Conservation (phyloP, 2,113 vertebrate species). For the Gopherus evgoodei region DNA sequence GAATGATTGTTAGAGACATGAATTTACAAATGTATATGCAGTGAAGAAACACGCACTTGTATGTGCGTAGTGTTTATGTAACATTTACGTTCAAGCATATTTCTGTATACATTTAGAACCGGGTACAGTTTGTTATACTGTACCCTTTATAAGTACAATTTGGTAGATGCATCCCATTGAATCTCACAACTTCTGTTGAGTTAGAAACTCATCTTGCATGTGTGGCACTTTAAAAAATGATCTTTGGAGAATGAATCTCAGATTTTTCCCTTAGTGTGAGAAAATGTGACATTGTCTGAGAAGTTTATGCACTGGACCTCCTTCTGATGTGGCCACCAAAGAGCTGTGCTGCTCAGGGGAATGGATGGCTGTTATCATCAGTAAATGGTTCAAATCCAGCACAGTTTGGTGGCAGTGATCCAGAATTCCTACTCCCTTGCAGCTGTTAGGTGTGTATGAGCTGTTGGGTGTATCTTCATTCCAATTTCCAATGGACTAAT, state of each 20-base stretch:
- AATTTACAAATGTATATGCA: rapidly evolving
- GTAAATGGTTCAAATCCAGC: not conserved
- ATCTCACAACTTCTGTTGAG: rapidly evolving
- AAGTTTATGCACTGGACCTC: not conserved
- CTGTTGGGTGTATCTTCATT: not conserved
- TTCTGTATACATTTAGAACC: rapidly evolving
- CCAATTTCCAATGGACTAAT: not conserved
- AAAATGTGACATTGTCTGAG: not conserved
- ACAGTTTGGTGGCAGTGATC: not conserved
- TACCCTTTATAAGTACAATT: rapidly evolving
- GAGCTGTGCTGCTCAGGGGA: not conserved
- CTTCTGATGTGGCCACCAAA: not conserved
- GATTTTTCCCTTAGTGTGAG: not conserved
- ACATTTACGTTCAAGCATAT: rapidly evolving
- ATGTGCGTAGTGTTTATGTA: not conserved
- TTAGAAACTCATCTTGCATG: not conserved
- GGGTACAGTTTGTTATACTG: not conserved
- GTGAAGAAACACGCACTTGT: not conserved
- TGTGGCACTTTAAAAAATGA: not conserved
- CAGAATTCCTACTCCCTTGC: not conserved
- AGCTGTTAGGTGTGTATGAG: not conserved
- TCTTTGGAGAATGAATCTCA: not conserved
- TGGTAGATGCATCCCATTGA: rapidly evolving
- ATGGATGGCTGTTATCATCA: not conserved
- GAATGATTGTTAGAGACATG: not conserved